These are phyloP conservation scores for Podabrus alpinus DNA, from an alignment of 2,888 invertebrate genomes.

Conservation along the genomic window DNA sequence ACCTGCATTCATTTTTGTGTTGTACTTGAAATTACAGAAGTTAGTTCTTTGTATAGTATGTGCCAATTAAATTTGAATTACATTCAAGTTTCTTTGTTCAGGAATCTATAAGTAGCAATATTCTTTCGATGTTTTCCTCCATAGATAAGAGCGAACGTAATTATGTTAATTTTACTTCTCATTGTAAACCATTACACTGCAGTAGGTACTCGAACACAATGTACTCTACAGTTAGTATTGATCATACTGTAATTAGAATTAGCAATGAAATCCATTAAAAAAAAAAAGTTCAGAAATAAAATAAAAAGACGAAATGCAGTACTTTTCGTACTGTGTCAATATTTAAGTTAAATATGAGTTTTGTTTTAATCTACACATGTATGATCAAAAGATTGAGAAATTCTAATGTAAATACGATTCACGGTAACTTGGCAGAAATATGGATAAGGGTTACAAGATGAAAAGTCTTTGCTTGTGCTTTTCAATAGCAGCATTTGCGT, in stretches of 20 bases:
- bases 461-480: not conserved
- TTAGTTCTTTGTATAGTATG: not conserved
- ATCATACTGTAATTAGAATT: no score
- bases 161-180: not conserved
- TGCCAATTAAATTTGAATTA: not conserved
- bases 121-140: not conserved
- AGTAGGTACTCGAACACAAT: no score
- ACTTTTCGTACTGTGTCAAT: not conserved
- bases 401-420: not conserved
- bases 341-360: not conserved
- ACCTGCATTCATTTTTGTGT: not conserved
- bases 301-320: not conserved
- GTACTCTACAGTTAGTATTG: no score
- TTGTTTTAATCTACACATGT: not conserved
- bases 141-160: not conserved
- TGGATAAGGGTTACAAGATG: constrained; percentile 3
- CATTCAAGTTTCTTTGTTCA: not conserved
- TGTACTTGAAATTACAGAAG: not conserved
- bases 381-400: not conserved
- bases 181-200: no score
- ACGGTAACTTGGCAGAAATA: not conserved
- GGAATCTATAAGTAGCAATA: not conserved
- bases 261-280: no score
- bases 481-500: constrained; percentile 1
- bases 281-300: not conserved